These are phyloP conservation scores for Catalaphyllia jardinei DNA, from an alignment of 64 coral and sea anemone species.

Conservation along the genomic window DNA sequence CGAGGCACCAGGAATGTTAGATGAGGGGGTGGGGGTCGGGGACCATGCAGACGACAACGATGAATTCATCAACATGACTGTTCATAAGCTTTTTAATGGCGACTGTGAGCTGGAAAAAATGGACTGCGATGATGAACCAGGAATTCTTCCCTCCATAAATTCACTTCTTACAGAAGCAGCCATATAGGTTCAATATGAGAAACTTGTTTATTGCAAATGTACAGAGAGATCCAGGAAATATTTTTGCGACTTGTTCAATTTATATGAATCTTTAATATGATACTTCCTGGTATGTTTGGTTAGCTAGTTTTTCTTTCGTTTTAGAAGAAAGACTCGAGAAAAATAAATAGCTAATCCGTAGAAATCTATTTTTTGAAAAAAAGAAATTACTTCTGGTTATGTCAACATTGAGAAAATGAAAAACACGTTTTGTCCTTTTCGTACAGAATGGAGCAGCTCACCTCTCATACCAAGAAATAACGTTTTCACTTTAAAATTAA, in stretches of 20 bases:
- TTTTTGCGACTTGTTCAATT: neutral
- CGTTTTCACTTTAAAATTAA: too few relatives aligned
- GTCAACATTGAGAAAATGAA: too few relatives aligned
- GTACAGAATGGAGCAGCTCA: too few relatives aligned
- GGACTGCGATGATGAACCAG: constrained; percentile 84
- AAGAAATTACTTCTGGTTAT: too few relatives aligned
- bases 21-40: constrained; percentile 57
- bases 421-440: too few relatives aligned
- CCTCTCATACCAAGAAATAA: too few relatives aligned
- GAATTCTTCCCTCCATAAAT: constrained; percentile 89
- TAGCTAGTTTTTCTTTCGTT: too few relatives aligned
- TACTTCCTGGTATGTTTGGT: too few relatives aligned
- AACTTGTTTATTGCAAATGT: neutral
- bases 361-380: too few relatives aligned
- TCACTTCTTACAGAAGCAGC: constrained; percentile 90
- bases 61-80: constrained; percentile 87
- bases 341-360: too few relatives aligned
- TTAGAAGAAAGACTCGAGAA: too few relatives aligned
- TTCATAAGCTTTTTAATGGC: constrained; percentile 93
- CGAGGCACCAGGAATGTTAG: constrained; percentile 48
- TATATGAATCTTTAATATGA: neutral
- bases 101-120: constrained; percentile 90
- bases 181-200: constrained; percentile 18
- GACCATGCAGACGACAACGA: constrained; percentile 81
- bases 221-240: neutral